Evolutionary conservation across 2,888 invertebrate species (phyloP), one percentile per base, ranked within the genome.

Genomic region (Andrena camellia): DNA sequence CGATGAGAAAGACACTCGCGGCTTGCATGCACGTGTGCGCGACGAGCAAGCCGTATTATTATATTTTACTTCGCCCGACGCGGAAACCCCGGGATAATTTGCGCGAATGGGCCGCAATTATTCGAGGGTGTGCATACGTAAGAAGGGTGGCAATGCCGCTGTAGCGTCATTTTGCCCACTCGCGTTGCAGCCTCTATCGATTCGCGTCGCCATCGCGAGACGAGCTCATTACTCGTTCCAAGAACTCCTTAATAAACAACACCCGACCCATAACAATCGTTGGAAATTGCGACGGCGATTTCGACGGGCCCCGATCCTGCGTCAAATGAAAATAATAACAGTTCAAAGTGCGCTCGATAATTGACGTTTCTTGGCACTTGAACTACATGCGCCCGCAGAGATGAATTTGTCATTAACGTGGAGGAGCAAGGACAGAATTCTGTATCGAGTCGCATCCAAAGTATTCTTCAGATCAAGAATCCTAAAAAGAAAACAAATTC

Each of bases 41-140:
- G 68, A 77, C 72, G 67, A 63, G 69, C 84, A 42, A 20, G 69
- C 81, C 77, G 84, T 91, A 90, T 92, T 90, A 92, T 92, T 92
- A 91, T 90, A 91, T 91, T 92, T 91, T 90, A 90, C 89, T 90
- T 89, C 84, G 86, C 81, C 81, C 88, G 88, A 89, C 89, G 90
- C 90, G 90, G 88, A 92, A 92, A 90, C 87, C 88, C 87, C 84
- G 83, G 90, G 88, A 91, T 93, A 93, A 93, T 93, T 92, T 91
- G 89, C 90, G 90, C 90, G 91, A 92, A 91, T 88, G 90, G 90
- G 90, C 89, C 86, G 91, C 90, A 92, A 92, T 93, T 92, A 93
- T 92, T 91, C 90, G 89, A 90, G 92, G 90, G 91, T 90, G 91
- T 92, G 91, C 91, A 91, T 92, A 92, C 85, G 86, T 90, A 90